phyloP scores from a whole-genome alignment of 1,140 invertebrate genomes.

The Diuraphis noxia region DNA sequence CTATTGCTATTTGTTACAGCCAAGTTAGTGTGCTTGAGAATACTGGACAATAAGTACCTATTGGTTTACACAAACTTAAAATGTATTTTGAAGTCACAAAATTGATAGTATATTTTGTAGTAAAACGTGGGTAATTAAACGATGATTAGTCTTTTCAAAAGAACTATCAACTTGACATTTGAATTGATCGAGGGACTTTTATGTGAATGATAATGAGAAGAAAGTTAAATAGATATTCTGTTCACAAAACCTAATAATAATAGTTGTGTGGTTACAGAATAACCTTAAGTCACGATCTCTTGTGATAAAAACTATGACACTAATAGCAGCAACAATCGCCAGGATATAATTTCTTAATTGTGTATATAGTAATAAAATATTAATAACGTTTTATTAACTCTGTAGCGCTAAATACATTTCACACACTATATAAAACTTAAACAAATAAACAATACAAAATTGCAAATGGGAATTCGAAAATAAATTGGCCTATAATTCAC shows the following conservation, averaged over 20 bases:
- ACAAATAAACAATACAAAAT: not conserved
- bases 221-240: slow-evolving; percentile 21
- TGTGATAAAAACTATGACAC: not conserved
- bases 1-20: not conserved
- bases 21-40: not conserved
- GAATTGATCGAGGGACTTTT: not conserved
- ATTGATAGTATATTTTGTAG: not conserved
- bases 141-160: slow-evolving; percentile 5
- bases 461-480: not conserved
- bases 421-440: not conserved
- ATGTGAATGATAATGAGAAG: slow-evolving; percentile 31
- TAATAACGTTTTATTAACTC: not conserved
- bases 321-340: too few relatives aligned
- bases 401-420: not conserved
- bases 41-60: not conserved
- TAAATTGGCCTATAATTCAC: slow-evolving; percentile 17
- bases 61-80: not conserved
- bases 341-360: not conserved
- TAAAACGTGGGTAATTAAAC: not conserved
- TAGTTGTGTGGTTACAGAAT: slow-evolving; percentile 15
- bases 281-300: slow-evolving; percentile 28
- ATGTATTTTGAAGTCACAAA: not conserved
- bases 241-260: slow-evolving; percentile 2
- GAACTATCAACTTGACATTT: not conserved
- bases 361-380: not conserved